These are phyloP conservation scores for Bombylius discolor DNA, from an alignment of 2,888 invertebrate species.

Conservation along the genomic window DNA sequence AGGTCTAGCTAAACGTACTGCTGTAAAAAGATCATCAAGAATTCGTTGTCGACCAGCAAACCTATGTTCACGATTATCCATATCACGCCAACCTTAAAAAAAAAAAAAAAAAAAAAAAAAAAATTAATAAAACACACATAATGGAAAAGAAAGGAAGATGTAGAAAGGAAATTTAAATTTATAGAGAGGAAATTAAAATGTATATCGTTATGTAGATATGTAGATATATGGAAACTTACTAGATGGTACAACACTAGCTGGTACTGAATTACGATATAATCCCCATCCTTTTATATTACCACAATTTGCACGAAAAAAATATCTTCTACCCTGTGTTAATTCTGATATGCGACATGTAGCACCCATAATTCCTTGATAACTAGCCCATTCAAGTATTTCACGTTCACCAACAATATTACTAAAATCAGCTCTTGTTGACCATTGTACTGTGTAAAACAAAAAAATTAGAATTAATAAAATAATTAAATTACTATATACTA, in stretches of 20 bases:
- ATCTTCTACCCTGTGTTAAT: slow-evolving; percentile 70
- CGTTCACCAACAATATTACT: slow-evolving; percentile 65
- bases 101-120: background rate
- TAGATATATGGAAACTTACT: slow-evolving; percentile 44
- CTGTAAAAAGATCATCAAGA: slow-evolving; percentile 59
- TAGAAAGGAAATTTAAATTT: background rate
- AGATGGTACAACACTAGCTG: slow-evolving; percentile 77
- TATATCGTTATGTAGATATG: too few relatives aligned
- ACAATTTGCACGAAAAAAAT: slow-evolving; percentile 82
- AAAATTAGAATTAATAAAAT: background rate
- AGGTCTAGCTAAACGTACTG: slow-evolving; percentile 48
- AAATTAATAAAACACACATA: background rate
- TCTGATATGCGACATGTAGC: slow-evolving; percentile 46
- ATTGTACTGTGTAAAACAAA: slow-evolving; percentile 57
- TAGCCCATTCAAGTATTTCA: slow-evolving; percentile 52
- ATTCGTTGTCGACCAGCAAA: slow-evolving; percentile 56
- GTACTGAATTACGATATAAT: slow-evolving; percentile 58
- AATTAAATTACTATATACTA: background rate
- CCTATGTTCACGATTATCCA: slow-evolving; percentile 54
- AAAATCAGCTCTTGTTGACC: slow-evolving; percentile 81
- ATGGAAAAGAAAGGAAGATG: background rate
- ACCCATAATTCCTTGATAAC: slow-evolving; percentile 36
- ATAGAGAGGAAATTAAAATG: background rate
- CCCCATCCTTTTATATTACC: slow-evolving; percentile 91
- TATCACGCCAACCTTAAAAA: slow-evolving; percentile 67